These are phyloP conservation scores for Actinostola sp. DNA, from an alignment of 92 coral and sea anemone species.

Conservation along the genomic window DNA sequence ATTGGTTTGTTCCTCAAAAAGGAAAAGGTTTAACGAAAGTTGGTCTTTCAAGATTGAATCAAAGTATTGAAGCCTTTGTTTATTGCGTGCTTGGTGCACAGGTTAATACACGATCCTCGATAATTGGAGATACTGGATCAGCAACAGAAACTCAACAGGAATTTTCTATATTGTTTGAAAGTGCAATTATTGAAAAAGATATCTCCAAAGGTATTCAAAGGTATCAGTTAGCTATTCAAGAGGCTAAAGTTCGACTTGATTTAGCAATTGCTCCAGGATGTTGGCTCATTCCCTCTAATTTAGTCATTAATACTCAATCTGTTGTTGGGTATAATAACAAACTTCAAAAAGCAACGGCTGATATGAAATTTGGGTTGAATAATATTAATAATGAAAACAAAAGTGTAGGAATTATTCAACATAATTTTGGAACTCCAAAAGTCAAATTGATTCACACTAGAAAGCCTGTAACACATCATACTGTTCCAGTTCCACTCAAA, in stretches of 20 bases:
- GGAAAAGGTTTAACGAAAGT: conserved; percentile 33
- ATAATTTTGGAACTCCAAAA: conserved; percentile 37
- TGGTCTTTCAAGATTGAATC: conserved; percentile 22
- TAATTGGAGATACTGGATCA: conserved; percentile 10
- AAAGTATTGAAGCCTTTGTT: conserved; percentile 31
- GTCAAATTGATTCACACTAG: conserved; percentile 2
- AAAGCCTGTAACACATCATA: not conserved
- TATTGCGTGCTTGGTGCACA: conserved; percentile 29
- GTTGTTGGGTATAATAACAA: conserved; percentile 40
- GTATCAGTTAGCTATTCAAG: conserved; percentile 44
- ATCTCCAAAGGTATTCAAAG: conserved; percentile 39
- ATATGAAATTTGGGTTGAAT: conserved; percentile 40
- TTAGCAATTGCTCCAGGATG: conserved; percentile 37
- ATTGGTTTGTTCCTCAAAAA: not conserved
- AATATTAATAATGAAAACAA: conserved; percentile 19
- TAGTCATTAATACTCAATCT: conserved; percentile 31
- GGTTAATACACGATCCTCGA: conserved; percentile 8
- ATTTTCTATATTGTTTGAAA: conserved; percentile 22
- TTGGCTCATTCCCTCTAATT: conserved; percentile 31
- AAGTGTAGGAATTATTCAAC: conserved; percentile 17
- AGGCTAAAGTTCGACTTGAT: conserved; percentile 32
- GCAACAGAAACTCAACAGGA: conserved; percentile 22
- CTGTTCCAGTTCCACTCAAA: not conserved
- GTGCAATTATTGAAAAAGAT: conserved; percentile 19
- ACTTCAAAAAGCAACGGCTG: conserved; percentile 37